These are phyloP conservation scores for Drosophila atroscutellata DNA, from an alignment of 2,888 invertebrate species.

Conservation along the genomic window DNA sequence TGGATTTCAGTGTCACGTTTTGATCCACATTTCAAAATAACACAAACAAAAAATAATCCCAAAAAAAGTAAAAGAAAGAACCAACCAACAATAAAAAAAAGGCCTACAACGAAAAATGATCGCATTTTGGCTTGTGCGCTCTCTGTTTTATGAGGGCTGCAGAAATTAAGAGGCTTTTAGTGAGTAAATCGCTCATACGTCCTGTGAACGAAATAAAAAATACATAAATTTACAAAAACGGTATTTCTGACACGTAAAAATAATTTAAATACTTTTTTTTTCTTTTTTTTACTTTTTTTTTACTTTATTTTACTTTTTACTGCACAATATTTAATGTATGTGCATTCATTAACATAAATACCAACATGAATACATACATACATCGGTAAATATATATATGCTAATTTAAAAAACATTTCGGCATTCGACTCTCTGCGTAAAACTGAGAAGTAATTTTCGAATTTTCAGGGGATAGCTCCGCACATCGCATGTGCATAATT, in stretches of 20 bases:
- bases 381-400: neutral
- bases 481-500: neutral
- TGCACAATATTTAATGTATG: neutral
- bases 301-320: neutral
- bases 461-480: neutral
- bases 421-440: neutral
- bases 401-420: neutral
- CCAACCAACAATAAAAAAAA: neutral
- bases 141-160: constrained; percentile 6
- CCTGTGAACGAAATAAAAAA: constrained; percentile 1
- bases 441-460: neutral
- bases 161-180: constrained; percentile 11
- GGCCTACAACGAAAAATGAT: constrained; percentile 4
- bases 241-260: neutral
- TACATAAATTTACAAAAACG: constrained; percentile 14
- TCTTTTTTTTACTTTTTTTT: neutral
- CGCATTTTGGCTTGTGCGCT: constrained; percentile 1
- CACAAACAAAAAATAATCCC: constrained; percentile 5
- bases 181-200: constrained; percentile 42
- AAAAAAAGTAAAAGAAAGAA: constrained; percentile 9
- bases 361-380: neutral
- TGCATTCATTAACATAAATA: neutral
- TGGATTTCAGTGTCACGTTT: constrained; percentile 77
- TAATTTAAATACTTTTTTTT: neutral
- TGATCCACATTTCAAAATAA: constrained; percentile 66